These are phyloP conservation scores for Tenthredo scrophulariae DNA, from an alignment of 2,888 invertebrate species.

Conservation along the genomic window DNA sequence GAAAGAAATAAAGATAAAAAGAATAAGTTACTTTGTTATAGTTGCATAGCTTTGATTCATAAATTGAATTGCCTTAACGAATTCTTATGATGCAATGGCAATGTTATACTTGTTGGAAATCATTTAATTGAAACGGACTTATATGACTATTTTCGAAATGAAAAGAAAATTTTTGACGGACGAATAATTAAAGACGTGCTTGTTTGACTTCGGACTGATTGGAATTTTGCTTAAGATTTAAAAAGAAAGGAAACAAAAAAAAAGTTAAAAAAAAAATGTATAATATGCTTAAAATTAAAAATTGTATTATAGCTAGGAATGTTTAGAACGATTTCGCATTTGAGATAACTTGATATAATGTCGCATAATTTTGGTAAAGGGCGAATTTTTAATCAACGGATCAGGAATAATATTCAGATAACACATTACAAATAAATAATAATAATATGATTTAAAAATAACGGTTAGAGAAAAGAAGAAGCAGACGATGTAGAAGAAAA, in stretches of 20 bases:
- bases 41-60: slow-evolving; percentile 24
- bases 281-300: slow-evolving; percentile 65
- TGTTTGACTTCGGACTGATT: slow-evolving; percentile 60
- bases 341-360: slow-evolving; percentile 59
- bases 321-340: slow-evolving; percentile 60
- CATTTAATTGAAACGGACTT: not conserved
- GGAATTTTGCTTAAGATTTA: slow-evolving; percentile 54
- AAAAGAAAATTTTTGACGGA: not conserved
- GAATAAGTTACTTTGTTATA: slow-evolving; percentile 22
- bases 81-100: slow-evolving; percentile 37
- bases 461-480: slow-evolving; percentile 57
- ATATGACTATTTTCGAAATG: not conserved
- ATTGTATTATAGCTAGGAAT: slow-evolving; percentile 67
- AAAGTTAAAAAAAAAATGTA: slow-evolving; percentile 59
- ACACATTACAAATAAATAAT: slow-evolving; percentile 16
- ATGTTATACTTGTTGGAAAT: slow-evolving; percentile 32
- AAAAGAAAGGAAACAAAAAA: not conserved
- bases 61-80: not conserved
- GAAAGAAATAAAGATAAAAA: not conserved
- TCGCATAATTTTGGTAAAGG: slow-evolving; percentile 62
- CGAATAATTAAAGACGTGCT: slow-evolving; percentile 2
- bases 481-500: slow-evolving; percentile 57
- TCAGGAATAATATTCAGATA: slow-evolving; percentile 59
- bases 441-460: slow-evolving; percentile 51
- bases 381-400: slow-evolving; percentile 63